These are phyloP conservation scores for Eupithecia subfuscata DNA, from an alignment of 2,888 invertebrate species.

Conservation along the genomic window DNA sequence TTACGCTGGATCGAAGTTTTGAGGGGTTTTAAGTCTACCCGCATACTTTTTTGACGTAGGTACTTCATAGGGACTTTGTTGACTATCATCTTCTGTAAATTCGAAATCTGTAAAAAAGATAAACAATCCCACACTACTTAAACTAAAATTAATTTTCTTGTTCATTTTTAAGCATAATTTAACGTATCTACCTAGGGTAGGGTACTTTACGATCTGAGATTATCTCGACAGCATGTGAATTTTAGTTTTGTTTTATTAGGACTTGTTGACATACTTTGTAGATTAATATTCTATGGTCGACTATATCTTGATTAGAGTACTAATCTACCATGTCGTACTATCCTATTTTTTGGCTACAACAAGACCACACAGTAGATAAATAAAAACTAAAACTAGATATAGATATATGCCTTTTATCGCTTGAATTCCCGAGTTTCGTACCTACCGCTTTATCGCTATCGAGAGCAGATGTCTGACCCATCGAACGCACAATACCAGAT, in stretches of 20 bases:
- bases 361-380: background rate
- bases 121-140: background rate
- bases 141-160: background rate
- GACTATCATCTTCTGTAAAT: background rate
- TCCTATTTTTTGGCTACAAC: background rate
- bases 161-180: background rate
- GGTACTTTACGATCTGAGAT: too few species aligned
- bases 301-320: background rate
- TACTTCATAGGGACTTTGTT: background rate
- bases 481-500: slow-evolving; percentile 15
- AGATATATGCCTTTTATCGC: background rate
- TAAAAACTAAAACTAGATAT: background rate
- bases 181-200: background rate
- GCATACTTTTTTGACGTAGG: background rate
- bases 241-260: background rate
- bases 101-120: background rate
- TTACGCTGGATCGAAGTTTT: background rate
- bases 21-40: background rate
- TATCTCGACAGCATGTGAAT: too few species aligned
- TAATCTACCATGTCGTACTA: background rate
- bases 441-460: slow-evolving; percentile 7
- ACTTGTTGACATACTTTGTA: background rate
- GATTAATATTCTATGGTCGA: background rate
- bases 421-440: slow-evolving; percentile 3
- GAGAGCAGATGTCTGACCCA: slow-evolving; percentile 27